Base-by-base conservation (phyloP, 2,888 invertebrate genomes). In the Bombylius discolor region DNA sequence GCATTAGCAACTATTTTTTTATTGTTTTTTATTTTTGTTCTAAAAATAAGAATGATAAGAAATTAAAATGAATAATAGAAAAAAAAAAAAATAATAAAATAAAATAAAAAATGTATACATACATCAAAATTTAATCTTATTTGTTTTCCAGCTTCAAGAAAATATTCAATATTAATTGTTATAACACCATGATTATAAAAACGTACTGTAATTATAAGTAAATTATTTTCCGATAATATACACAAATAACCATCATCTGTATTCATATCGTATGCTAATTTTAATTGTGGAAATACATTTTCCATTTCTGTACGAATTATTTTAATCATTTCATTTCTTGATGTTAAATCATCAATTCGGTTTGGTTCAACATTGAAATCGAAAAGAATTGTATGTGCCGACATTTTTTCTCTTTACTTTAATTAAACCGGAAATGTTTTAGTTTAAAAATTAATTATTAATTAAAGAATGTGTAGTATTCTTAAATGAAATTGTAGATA, bases 121-220 rank as follows among this genome's bases (percentile, higher is more conserved):
- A 90, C 90, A 82, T 90, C 88, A 73, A 84, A 85, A 63, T 79
- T 81, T 65, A 90, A 76, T 58, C 87, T 69, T 46, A 85, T 82
- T 62, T 85, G 83, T 66, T 87, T 85, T 60, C 81, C 81, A 56
- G 87, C 85, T 58, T 79, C 82, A 69, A 85, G 83, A 70, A 82
- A 89, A 76, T 87, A 90, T 69, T 91, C 91, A 66, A 90, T 82
- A 70, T 88, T 90, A 63, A 90, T 77, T 45, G 89, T 89, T 56
- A 90, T 78, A 62, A 89, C 76, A 56, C 90, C 90, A 64, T 84
- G 82, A 50, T 80, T 79, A 66, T 85, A 89, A 62, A 87, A 79
- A 68, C 89, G 79, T 49, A 87, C 77, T 39, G 84, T 84, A 36
- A 87, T 80, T 8, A 87, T 78, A 51, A 82, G 80, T 39, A 83